Evolutionary conservation across 2,888 invertebrate species (phyloP).

Genomic region (Hirtodrosophila cameraria): DNA sequence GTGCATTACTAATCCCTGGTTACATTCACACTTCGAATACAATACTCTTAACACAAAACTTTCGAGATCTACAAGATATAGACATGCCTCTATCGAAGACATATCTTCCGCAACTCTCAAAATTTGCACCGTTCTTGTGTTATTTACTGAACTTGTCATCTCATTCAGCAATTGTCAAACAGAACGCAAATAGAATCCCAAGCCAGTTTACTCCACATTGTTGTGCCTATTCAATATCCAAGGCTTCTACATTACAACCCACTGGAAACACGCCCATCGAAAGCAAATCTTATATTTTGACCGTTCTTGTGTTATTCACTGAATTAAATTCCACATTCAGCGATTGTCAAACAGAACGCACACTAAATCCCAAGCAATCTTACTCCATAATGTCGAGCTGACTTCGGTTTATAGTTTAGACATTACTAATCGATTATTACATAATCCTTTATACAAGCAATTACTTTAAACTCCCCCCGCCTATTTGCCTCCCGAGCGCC

Average conservation of each 20-base stretch:
- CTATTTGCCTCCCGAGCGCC: conserved; percentile 79
- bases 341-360: conserved; percentile 82
- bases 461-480: conserved; percentile 44
- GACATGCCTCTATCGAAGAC: no score
- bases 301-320: conserved; percentile 82
- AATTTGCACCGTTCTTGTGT: conserved; percentile 49
- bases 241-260: conserved; percentile 27
- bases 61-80: no score
- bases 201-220: conserved; percentile 37
- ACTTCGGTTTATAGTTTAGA: conserved; percentile 8
- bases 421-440: conserved; percentile 29
- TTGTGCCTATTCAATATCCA: conserved; percentile 10
- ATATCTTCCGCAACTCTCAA: conserved; percentile 21
- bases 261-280: conserved; percentile 27
- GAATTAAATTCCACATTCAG: conserved; percentile 52
- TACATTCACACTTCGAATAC: no score
- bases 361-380: conserved; percentile 47
- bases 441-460: conserved; percentile 8
- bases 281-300: background rate
- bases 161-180: conserved; percentile 75
- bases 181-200: conserved; percentile 74
- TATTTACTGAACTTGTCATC: conserved; percentile 68
- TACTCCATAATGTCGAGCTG: conserved; percentile 53
- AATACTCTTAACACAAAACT: no score
- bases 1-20: no score